Base-by-base conservation (phyloP, 2,888 invertebrate species). In the Minunthozetes semirufus region DNA sequence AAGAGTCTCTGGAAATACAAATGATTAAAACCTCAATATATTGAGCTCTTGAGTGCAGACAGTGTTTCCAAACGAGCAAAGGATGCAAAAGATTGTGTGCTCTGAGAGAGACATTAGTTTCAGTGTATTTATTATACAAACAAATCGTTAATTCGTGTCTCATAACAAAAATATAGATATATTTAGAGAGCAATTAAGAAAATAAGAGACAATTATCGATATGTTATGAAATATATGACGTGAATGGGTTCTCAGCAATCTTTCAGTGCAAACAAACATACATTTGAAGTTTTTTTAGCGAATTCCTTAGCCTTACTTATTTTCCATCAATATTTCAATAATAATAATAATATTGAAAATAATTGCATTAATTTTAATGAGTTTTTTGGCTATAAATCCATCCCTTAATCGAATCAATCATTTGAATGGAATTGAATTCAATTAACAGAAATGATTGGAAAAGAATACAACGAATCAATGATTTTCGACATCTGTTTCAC, bases 31-130 rank as follows among this genome's bases (percentile, higher is more conserved):
- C 38, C 38, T 66, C 19, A 70, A 68, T 68, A 68, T 17, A 42
- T 42, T 42, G n/a, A 19, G 68, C 38, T 48, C 46, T 70, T n/a
- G 6, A 42, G 70, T 70, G 48, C 46, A 70, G 46, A 70, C 70
- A 70, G 15, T 27, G 38, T 48, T 17, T 48, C 17, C 19, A 48
- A 70, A 22, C 25, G 22, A 46, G 70, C 48, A 70, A 70, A 70
- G 46, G 70, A 70, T 70, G 70, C 48, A 70, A 46, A 33, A 27
- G 59, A 59, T 59, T 59, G 59, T 50, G 50, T 27, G 27, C 59
- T 59, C 15, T 59, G n/a, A n/a, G n/a, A 59, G 25, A 59, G 59
- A 59, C 11, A 59, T 27, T 27, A 59, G 2, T 59, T 13, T 27
- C 5, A 22, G 25, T 56, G 56, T 22, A 19, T 56, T 56, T 56